phyloP scores from a whole-genome alignment of 2,113 vertebrate genomes.

The Pardalotus punctatus region DNA sequence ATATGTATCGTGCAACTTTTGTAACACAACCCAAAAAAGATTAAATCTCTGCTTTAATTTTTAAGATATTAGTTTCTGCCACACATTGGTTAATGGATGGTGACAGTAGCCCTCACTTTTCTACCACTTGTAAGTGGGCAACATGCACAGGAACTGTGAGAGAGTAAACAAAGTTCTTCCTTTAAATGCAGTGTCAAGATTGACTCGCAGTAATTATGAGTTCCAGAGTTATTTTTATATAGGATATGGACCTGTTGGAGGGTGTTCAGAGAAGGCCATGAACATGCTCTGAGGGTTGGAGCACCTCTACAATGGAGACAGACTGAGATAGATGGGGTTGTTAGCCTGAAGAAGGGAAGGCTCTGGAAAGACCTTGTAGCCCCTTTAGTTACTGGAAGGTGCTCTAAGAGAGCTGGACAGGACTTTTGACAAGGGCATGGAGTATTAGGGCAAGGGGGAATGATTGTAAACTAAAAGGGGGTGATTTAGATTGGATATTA shows the following conservation, averaged over 20 bases:
- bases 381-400: background rate
- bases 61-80: background rate
- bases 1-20: accelerated
- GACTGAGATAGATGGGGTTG: background rate
- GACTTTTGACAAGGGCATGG: background rate
- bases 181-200: background rate
- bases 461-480: background rate
- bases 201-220: background rate
- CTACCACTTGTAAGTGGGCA: background rate
- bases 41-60: background rate
- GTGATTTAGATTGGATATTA: background rate
- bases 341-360: background rate
- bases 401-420: background rate
- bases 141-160: background rate
- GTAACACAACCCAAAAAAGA: background rate
- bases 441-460: background rate
- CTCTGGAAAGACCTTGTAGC: accelerated
- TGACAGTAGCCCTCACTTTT: background rate
- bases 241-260: background rate
- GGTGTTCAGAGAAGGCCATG: background rate
- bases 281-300: background rate
- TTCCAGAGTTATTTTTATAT: background rate
- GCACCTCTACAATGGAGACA: background rate
- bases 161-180: background rate
- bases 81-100: background rate